A percentile compares a stretch with the other conserved stretches of the same genome.
Evolutionary conservation across 2,113 vertebrate genomes (phyloP).

Genomic region (Protomyctophum bolini): DNA sequence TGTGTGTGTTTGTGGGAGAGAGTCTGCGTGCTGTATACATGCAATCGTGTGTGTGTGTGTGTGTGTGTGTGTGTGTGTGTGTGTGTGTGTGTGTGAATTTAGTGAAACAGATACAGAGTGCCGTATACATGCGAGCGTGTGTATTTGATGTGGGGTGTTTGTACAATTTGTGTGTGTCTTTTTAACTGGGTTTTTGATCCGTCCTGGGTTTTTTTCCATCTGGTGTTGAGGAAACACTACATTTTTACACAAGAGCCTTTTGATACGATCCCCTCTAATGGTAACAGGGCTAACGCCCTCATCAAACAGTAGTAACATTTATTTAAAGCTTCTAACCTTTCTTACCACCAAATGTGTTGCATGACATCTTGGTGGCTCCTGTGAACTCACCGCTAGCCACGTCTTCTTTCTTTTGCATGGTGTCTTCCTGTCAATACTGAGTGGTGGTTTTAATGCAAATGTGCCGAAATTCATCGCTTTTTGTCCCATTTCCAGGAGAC

Average conservation of each 20-base stretch:
- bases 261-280: constrained; percentile 4
- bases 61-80: constrained; percentile 3
- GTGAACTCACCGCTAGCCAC: constrained; percentile 7
- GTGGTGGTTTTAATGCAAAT: constrained; percentile 14
- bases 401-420: constrained; percentile 32
- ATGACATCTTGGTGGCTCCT: constrained; percentile 35
- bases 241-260: constrained; percentile 16
- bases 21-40: not conserved
- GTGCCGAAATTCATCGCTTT: not conserved
- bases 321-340: constrained; percentile 15
- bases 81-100: not conserved
- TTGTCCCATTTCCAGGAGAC: constrained; percentile 56
- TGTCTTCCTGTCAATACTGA: not conserved
- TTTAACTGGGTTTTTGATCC: constrained; percentile 17
- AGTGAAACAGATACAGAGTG: not conserved
- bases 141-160: constrained; percentile 26
- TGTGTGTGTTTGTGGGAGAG: constrained; percentile 18
- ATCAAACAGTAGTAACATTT: not conserved
- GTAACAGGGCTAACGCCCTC: constrained; percentile 6
- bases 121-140: not conserved
- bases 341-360: constrained; percentile 27
- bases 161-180: constrained; percentile 12
- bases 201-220: constrained; percentile 24
- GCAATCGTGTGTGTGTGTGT: too few species aligned
- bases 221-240: constrained; percentile 14